These are phyloP conservation scores for Hozukius guyotensis DNA, from an alignment of 2,797 vertebrate species.

Conservation along the genomic window DNA sequence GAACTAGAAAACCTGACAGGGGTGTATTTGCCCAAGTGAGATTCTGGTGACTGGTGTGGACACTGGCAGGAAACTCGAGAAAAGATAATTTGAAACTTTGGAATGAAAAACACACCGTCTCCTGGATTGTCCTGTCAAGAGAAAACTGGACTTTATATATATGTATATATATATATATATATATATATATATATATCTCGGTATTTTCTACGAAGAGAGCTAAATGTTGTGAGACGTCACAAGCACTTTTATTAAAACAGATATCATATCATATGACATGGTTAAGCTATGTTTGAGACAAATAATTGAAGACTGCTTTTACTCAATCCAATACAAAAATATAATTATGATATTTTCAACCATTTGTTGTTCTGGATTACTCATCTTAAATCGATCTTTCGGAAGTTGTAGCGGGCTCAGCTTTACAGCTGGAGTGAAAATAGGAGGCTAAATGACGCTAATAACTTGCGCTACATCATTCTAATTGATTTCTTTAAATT, in stretches of 20 bases:
- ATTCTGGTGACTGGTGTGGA: conserved; percentile 3
- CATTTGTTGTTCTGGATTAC: not conserved
- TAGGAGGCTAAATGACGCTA: too few relatives aligned
- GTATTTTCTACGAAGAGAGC: too few relatives aligned
- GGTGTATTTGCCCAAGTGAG: not conserved
- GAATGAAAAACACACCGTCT: conserved; percentile 8
- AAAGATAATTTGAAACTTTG: not conserved
- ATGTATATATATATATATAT: too few relatives aligned
- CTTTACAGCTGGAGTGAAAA: too few relatives aligned
- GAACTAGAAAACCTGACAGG: conserved; percentile 1
- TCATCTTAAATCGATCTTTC: not conserved
- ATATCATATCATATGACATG: not conserved
- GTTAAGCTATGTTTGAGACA: not conserved
- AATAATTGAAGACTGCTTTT: not conserved
- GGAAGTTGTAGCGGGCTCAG: too few relatives aligned
- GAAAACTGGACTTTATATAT: not conserved
- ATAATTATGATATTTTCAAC: not conserved
- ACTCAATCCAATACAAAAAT: not conserved
- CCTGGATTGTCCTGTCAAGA: not conserved
- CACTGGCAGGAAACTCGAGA: not conserved
- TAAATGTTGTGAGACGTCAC: too few relatives aligned
- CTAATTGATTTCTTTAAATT: too few relatives aligned
- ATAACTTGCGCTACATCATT: too few relatives aligned
- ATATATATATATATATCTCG: too few relatives aligned
- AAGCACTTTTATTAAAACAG: too few relatives aligned